Percentiles rank a stretch among this genome's conserved stretches.
Evolutionary conservation across 2,113 vertebrate species (phyloP).

Genomic region (Actenoides hombroni): DNA sequence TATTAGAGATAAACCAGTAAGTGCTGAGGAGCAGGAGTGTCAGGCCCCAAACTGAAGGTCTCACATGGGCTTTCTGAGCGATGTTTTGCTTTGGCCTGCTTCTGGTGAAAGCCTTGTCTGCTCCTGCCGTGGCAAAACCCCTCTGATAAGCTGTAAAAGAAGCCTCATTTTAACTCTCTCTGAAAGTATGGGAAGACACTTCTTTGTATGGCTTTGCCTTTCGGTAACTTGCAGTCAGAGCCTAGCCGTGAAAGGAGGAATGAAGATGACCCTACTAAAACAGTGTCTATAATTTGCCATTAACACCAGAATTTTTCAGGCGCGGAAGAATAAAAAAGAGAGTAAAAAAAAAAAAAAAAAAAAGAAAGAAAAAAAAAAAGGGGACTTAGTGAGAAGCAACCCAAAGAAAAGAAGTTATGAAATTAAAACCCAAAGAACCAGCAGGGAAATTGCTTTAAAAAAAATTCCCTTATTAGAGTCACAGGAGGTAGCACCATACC

Average conservation of each 20-base stretch:
- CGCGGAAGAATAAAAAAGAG: no score
- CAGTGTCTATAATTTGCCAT: not conserved
- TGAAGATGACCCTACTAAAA: not conserved
- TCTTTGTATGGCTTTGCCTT: not conserved
- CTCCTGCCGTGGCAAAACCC: not conserved
- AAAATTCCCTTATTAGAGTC: conserved; percentile 49
- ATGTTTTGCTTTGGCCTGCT: not conserved
- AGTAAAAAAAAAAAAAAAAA: no score
- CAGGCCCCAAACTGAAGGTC: not conserved
- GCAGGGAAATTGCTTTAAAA: conserved; percentile 29
- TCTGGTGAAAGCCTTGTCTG: not conserved
- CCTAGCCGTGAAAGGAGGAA: not conserved
- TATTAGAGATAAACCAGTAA: not conserved
- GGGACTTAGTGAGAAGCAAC: conserved; percentile 9
- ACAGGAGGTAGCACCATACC: conserved; percentile 49
- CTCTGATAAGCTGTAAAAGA: not conserved
- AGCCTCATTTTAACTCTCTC: not conserved
- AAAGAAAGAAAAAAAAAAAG: not conserved
- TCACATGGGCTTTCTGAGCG: not conserved
- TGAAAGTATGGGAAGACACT: not conserved
- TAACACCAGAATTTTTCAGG: no score
- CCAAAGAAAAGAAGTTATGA: conserved; percentile 28
- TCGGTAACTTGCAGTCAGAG: not conserved
- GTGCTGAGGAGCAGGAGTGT: not conserved
- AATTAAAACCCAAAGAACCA: conserved; percentile 62